These are phyloP conservation scores for Pogonomyrmex californicus DNA, from an alignment of 1,140 invertebrate genomes.

Conservation along the genomic window DNA sequence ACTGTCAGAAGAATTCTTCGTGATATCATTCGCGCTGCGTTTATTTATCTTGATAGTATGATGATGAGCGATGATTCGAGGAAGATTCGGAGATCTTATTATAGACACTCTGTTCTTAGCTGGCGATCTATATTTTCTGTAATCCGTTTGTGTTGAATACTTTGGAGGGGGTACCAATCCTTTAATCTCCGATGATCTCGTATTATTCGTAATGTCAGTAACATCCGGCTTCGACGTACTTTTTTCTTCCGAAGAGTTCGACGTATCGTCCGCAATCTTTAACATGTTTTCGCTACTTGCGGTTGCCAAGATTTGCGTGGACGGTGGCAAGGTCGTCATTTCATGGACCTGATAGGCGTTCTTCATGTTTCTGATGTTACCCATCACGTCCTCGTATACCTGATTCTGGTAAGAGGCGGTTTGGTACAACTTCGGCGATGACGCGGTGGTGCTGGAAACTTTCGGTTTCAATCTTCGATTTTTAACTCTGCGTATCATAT, in stretches of 20 bases:
- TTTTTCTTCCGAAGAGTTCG: constrained; percentile 10
- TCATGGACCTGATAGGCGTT: constrained; percentile 62
- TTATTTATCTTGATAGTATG: constrained; percentile 58
- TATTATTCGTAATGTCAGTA: neutral
- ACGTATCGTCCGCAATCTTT: neutral
- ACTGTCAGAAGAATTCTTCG: neutral
- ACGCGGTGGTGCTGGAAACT: constrained; percentile 16
- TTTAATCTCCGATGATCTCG: constrained; percentile 42
- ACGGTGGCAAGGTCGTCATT: constrained; percentile 30
- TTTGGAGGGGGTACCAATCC: constrained; percentile 68
- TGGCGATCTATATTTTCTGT: constrained; percentile 16
- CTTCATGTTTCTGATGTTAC: constrained; percentile 78
- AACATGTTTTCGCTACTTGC: neutral
- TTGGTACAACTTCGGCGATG: constrained; percentile 7
- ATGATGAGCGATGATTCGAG: constrained; percentile 21
- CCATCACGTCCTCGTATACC: constrained; percentile 85
- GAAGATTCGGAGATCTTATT: neutral
- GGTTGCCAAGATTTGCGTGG: neutral
- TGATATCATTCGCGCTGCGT: neutral
- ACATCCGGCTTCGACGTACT: neutral
- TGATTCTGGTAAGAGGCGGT: constrained; percentile 76
- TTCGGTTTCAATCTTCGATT: constrained; percentile 29
- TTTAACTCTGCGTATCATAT: neutral
- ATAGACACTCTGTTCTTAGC: constrained; percentile 7
- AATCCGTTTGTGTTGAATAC: neutral